Base-by-base conservation (phyloP, 2,888 invertebrate genomes). In the Pardosa pseudoannulata region DNA sequence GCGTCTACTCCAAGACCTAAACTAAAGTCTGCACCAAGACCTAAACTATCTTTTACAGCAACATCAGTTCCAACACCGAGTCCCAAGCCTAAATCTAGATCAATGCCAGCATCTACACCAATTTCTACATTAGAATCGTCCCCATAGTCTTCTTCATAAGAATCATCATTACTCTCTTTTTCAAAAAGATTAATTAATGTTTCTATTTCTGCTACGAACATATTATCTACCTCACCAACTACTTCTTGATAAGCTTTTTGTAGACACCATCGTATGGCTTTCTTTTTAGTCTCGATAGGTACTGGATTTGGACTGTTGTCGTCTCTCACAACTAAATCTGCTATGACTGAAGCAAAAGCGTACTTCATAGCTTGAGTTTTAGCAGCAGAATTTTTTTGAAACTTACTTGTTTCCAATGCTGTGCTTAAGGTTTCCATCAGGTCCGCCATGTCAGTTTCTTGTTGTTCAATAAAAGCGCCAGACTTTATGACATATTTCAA, bases 331-430 rank as follows among this genome's bases (percentile, higher is more conserved):
- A 68, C 68, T 2, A 68, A 31, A 9, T 68, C 68, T 19, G 68
- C 68, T 36, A 68, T 68, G 5, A 68, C 68, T 5, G 68, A 19
- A 23, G 68, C 68, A 32, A 68, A n/a, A 16, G 68, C 68, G 9
- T 11, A 23, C 1, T 16, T 68, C 39, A 68, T 36, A 1, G 39
- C 36, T 13, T 68, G 68, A 1, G n/a, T 7, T 23, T 36, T 32
- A 7, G n/a, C 36, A 1, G n/a, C 19, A 9, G 68, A 68, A 19
- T 23, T 31, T 36, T 19, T 16, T n/a, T 32, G 11, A 0, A 19
- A n/a, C 7, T 23, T 32, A 5, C 23, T 23, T n/a, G 67, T 31
- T 9, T 19, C 13, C 36, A 68, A 16, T 1, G 39, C 68, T 19
- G 28, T n/a, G 2, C 28, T 16, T 16, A 68, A 13, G 9, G 68